phyloP scores from a whole-genome alignment of 2,888 invertebrate genomes.

The Iphiclides podalirius region DNA sequence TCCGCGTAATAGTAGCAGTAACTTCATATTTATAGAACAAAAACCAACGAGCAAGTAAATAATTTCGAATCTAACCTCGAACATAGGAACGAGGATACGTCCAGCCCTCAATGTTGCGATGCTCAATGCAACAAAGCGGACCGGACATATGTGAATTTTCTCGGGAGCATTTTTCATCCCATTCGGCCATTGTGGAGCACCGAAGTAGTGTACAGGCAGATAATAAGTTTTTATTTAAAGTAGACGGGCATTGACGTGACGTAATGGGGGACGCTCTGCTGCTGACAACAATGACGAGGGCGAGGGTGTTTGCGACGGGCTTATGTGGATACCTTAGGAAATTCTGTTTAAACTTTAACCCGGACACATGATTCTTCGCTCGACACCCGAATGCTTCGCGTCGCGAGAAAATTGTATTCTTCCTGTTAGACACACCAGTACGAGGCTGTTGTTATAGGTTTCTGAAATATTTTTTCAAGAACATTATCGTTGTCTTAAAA shows the following conservation, averaged over 20 bases:
- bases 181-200: constrained; percentile 24
- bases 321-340: constrained; percentile 21
- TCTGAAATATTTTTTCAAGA: too few species aligned
- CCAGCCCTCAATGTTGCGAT: neutral
- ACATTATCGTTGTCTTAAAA: too few species aligned
- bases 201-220: constrained; percentile 26
- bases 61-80: too few species aligned
- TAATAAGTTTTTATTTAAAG: constrained; percentile 50
- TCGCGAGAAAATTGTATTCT: neutral
- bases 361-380: neutral
- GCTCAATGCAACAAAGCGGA: neutral
- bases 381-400: neutral
- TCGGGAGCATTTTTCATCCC: constrained; percentile 3
- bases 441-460: too few species aligned
- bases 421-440: too few species aligned
- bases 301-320: constrained; percentile 24
- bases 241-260: constrained; percentile 32
- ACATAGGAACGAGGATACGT: neutral
- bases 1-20: too few species aligned
- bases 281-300: constrained; percentile 31
- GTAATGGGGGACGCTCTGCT: constrained; percentile 30
- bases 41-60: too few species aligned
- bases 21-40: too few species aligned
- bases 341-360: constrained; percentile 18
- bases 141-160: constrained; percentile 3